Evolutionary conservation across 1,140 invertebrate genomes (phyloP).

Genomic region (Teleogryllus occipitalis): DNA sequence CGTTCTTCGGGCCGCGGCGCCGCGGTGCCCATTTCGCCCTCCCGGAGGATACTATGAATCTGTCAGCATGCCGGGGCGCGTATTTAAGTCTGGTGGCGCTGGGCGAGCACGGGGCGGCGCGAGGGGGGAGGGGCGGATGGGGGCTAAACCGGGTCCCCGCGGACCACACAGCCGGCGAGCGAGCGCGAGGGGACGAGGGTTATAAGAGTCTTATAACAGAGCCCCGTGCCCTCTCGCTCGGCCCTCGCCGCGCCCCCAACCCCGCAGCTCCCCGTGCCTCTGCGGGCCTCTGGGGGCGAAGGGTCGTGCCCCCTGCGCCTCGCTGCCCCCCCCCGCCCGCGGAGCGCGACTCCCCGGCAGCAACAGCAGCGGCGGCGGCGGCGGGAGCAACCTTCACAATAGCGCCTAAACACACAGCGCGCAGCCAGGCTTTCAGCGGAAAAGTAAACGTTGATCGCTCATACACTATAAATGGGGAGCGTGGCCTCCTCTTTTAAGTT

Average conservation of each 20-base stretch:
- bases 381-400: not conserved
- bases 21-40: not conserved
- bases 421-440: not conserved
- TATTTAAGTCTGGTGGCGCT: not conserved
- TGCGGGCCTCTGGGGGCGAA: not conserved
- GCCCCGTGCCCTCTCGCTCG: not conserved
- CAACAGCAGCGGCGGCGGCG: too few species aligned
- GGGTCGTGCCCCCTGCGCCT: not conserved
- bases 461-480: not conserved
- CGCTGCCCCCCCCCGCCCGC: not conserved
- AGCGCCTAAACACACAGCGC: not conserved
- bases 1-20: not conserved
- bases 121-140: not conserved
- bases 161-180: not conserved
- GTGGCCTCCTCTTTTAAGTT: not conserved
- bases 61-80: not conserved
- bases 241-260: not conserved
- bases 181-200: not conserved
- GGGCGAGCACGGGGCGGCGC: not conserved
- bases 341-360: not conserved
- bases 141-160: not conserved
- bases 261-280: not conserved
- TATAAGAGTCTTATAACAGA: slow-evolving; percentile 8
- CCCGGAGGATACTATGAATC: not conserved
- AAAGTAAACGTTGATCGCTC: not conserved